These are phyloP conservation scores for Lordiphosa andalusiaca DNA, from an alignment of 2,888 invertebrate species.

Conservation along the genomic window DNA sequence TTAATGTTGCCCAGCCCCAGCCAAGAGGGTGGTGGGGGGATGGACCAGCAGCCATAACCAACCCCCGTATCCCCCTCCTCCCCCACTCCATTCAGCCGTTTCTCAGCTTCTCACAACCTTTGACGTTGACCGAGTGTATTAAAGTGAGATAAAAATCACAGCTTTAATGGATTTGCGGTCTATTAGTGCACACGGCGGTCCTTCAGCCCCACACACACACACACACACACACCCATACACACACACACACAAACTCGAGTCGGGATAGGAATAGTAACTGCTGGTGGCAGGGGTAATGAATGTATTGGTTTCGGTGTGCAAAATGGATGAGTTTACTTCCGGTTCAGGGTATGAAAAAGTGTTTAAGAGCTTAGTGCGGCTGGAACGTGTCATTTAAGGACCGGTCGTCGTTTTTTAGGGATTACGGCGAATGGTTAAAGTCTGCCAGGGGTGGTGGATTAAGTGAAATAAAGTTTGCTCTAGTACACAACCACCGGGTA, in stretches of 20 bases:
- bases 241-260: conserved; percentile 3
- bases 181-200: conserved; percentile 55
- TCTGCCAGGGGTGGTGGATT: not conserved
- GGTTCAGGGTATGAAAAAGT: conserved; percentile 46
- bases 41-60: too few species aligned
- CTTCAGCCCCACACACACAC: conserved; percentile 21
- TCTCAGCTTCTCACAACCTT: conserved; percentile 44
- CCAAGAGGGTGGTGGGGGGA: conserved; percentile 5
- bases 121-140: conserved; percentile 74
- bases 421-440: conserved; percentile 4
- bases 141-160: conserved; percentile 73
- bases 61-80: too few species aligned
- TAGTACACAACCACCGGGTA: too few species aligned
- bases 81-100: not conserved
- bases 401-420: conserved; percentile 2
- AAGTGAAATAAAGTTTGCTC: too few species aligned
- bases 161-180: conserved; percentile 76
- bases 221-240: conserved; percentile 1
- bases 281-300: conserved; percentile 51
- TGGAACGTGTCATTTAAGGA: conserved; percentile 20
- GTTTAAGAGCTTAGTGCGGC: conserved; percentile 39
- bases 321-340: conserved; percentile 69
- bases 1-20: conserved; percentile 51
- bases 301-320: conserved; percentile 60
- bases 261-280: conserved; percentile 4